A percentile compares a stretch with the other conserved stretches of the same genome.
Evolutionary conservation across 2,113 vertebrate genomes (phyloP).

Genomic region (Murina feae): DNA sequence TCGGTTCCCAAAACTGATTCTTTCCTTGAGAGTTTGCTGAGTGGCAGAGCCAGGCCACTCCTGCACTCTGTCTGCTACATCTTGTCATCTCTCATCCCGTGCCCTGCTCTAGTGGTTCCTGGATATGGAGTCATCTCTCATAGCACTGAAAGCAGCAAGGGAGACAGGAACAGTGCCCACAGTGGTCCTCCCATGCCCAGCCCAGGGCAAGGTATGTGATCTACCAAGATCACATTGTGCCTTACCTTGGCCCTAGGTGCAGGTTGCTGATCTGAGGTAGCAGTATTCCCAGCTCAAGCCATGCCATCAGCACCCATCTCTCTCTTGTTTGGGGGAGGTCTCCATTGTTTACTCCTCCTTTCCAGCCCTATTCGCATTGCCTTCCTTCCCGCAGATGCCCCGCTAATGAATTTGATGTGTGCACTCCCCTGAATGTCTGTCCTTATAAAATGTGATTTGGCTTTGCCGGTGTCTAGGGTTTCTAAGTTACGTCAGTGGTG

Average conservation of each 20-base stretch:
- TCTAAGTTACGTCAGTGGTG: not conserved
- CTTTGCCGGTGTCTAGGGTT: accelerated
- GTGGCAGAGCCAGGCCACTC: not conserved
- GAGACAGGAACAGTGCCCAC: not conserved
- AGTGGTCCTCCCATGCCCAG: not conserved
- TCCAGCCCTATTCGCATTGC: accelerated
- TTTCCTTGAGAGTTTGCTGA: not conserved
- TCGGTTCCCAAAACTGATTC: not conserved
- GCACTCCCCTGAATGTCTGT: not conserved
- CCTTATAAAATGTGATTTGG: not conserved
- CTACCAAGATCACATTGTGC: not conserved
- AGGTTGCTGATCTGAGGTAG: not conserved
- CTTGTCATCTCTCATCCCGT: not conserved
- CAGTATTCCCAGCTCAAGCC: not conserved
- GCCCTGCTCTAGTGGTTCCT: not conserved
- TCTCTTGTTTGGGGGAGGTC: not conserved
- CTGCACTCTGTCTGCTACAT: accelerated
- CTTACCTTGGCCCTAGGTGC: accelerated
- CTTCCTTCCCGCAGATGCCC: not conserved
- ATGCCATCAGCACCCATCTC: accelerated
- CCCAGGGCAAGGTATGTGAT: accelerated
- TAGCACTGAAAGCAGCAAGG: not conserved
- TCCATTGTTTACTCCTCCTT: not conserved
- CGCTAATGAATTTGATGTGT: accelerated
- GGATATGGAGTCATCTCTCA: not conserved